Conservation (phyloP, 1,140 invertebrate species). For the Paralvinella palmiformis region DNA sequence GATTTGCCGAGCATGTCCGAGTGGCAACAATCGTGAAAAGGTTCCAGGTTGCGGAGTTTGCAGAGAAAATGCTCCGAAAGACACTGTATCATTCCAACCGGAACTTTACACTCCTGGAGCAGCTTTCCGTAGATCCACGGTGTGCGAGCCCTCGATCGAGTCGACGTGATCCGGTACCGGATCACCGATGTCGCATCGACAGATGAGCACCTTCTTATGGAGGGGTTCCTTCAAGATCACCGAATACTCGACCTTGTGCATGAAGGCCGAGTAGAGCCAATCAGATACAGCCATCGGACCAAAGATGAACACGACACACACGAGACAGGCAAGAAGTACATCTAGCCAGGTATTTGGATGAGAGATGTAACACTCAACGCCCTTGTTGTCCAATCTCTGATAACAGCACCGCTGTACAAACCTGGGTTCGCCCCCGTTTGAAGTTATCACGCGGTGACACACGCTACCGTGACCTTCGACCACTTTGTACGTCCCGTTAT, state of each 20-base stretch:
- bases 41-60: slow-evolving; percentile 7
- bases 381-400: slow-evolving; percentile 21
- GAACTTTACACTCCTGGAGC: too few species aligned
- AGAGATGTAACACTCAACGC: slow-evolving; percentile 27
- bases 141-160: background rate
- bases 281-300: slow-evolving; percentile 33
- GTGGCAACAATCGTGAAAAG: slow-evolving; percentile 10
- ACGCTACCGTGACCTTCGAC: slow-evolving; percentile 22
- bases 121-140: too few species aligned
- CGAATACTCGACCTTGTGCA: slow-evolving; percentile 39
- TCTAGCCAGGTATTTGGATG: slow-evolving; percentile 41
- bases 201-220: too few species aligned
- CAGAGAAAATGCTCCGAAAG: slow-evolving; percentile 6
- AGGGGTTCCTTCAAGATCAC: slow-evolving; percentile 36
- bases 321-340: slow-evolving; percentile 33
- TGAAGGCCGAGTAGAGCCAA: slow-evolving; percentile 35
- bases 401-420: slow-evolving; percentile 39
- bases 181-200: too few species aligned
- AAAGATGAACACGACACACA: slow-evolving; percentile 38
- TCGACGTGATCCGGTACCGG: background rate
- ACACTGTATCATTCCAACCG: slow-evolving; percentile 2
- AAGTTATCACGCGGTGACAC: slow-evolving; percentile 39
- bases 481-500: slow-evolving; percentile 15
- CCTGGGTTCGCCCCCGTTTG: slow-evolving; percentile 22
- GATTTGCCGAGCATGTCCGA: background rate